phyloP scores from a whole-genome alignment of 2,888 invertebrate species.

The Drosophila kambysellisi region DNA sequence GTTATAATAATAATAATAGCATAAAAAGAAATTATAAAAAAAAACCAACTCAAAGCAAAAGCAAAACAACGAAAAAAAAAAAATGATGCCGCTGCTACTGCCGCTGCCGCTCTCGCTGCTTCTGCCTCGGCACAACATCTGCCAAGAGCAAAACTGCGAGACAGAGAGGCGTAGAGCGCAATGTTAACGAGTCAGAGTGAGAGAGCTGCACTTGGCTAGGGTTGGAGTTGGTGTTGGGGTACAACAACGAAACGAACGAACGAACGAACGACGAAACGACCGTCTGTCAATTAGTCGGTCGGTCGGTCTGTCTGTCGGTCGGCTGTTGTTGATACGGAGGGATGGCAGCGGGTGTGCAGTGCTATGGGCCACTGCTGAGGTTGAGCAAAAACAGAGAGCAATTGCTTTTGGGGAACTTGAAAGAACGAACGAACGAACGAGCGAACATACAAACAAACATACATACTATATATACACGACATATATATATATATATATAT shows the following conservation, averaged over 20 bases:
- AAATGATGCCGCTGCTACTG: conserved; percentile 54
- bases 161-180: conserved; percentile 35
- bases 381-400: conserved; percentile 70
- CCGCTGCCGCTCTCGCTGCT: conserved; percentile 25
- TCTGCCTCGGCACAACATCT: conserved; percentile 34
- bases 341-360: conserved; percentile 16
- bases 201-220: conserved; percentile 1
- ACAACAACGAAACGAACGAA: not conserved
- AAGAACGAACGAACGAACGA: conserved; percentile 31
- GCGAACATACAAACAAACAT: conserved; percentile 21
- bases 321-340: conserved; percentile 31
- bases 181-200: conserved; percentile 36
- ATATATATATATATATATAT: conserved; percentile 1
- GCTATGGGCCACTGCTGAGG: conserved; percentile 52
- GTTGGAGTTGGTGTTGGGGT: conserved; percentile 1
- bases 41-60: conserved; percentile 63
- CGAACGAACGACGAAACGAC: conserved; percentile 16
- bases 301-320: conserved; percentile 24
- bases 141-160: conserved; percentile 38
- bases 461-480: not conserved
- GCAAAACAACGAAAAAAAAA: conserved; percentile 60
- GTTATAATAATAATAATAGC: conserved; percentile 76
- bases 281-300: conserved; percentile 21
- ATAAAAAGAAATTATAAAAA: conserved; percentile 73
- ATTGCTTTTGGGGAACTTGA: conserved; percentile 56